These are phyloP conservation scores for Pygoscelis antarcticus DNA, from an alignment of 2,113 vertebrate species.

Conservation along the genomic window DNA sequence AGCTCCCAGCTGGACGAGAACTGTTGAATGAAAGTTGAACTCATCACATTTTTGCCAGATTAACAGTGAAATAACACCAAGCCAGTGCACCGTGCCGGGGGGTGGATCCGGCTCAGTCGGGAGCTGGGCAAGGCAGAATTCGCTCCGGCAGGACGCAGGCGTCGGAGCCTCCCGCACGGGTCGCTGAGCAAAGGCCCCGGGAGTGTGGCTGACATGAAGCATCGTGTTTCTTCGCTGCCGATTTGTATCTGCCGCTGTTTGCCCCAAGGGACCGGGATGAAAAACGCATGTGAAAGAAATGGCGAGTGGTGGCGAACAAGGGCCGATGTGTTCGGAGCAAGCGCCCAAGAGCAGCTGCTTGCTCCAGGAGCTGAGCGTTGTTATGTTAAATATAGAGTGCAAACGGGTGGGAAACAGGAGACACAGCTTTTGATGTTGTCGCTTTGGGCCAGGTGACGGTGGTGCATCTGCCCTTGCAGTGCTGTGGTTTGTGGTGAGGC, in stretches of 20 bases:
- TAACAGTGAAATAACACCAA: neutral
- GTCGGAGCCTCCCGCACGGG: neutral
- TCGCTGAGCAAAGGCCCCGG: neutral
- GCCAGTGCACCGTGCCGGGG: rapidly evolving
- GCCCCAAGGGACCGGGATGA: rapidly evolving
- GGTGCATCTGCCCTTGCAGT: neutral
- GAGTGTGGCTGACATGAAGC: rapidly evolving
- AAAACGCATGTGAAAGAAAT: neutral
- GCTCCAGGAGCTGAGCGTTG: neutral
- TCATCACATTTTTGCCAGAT: neutral
- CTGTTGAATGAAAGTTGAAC: rapidly evolving
- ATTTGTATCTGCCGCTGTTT: neutral
- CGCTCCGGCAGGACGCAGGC: rapidly evolving
- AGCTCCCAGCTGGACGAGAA: neutral
- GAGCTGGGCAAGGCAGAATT: neutral
- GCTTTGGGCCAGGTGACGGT: neutral
- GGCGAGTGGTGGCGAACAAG: neutral
- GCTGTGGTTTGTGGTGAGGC: neutral
- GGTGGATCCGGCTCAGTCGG: neutral
- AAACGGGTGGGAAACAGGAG: neutral
- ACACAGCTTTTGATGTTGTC: neutral
- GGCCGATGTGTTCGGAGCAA: rapidly evolving
- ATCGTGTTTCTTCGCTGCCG: rapidly evolving
- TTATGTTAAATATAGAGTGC: neutral
- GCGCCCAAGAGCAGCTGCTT: neutral